Conservation (phyloP, 2,113 vertebrate genomes). For the Lepus timidus region DNA sequence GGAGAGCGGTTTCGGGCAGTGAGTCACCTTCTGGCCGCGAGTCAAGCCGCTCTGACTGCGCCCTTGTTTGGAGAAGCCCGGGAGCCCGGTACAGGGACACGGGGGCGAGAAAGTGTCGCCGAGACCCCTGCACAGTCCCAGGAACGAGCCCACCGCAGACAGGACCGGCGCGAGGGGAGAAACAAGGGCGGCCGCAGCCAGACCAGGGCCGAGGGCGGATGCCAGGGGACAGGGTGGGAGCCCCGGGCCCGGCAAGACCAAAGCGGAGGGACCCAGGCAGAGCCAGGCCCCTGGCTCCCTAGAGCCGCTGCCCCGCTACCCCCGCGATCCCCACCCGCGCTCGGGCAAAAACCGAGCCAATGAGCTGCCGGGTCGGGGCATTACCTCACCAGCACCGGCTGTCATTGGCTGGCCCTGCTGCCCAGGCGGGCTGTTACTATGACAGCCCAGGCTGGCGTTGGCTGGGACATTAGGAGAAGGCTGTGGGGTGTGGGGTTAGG, state of each 20-base stretch:
- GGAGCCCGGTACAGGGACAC: neutral
- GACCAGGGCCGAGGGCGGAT: neutral
- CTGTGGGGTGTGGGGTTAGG: neutral
- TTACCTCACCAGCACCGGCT: conserved; percentile 74
- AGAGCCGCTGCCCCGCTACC: neutral
- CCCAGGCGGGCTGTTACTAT: conserved; percentile 75
- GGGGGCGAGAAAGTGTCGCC: neutral
- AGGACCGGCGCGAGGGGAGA: neutral
- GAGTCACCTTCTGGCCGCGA: conserved; percentile 79
- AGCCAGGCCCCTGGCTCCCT: neutral
- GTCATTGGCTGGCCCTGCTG: conserved; percentile 60
- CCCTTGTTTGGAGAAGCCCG: conserved; percentile 76
- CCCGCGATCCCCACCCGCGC: neutral
- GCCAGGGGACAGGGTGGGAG: neutral
- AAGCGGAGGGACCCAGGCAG: neutral
- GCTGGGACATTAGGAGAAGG: neutral
- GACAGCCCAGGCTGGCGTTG: conserved; percentile 14
- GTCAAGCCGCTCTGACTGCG: conserved; percentile 65
- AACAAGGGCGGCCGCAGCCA: neutral
- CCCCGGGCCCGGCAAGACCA: neutral
- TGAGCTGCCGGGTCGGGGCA: conserved; percentile 25
- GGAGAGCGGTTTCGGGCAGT: conserved; percentile 51
- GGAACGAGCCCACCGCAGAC: neutral
- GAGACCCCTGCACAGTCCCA: neutral
- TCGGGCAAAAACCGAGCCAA: conserved; percentile 56